phyloP scores from a whole-genome alignment of 2,888 invertebrate species.

The Netelia inedita region DNA sequence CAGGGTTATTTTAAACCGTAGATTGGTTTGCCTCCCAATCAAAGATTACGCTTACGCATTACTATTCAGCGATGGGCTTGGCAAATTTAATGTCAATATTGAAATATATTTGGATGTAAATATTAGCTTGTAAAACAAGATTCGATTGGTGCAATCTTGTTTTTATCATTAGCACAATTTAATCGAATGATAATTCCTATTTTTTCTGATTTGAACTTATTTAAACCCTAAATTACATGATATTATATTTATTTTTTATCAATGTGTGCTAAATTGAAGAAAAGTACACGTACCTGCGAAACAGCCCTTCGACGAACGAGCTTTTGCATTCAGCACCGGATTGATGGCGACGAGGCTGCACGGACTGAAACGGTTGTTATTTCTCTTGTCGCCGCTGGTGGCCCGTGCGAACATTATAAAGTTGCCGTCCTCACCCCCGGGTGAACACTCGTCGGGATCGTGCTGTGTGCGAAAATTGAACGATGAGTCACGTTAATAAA shows the following conservation, averaged over 20 bases:
- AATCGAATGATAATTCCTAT: too few species aligned
- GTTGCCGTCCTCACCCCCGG: slow-evolving; percentile 98
- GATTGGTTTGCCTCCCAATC: not conserved
- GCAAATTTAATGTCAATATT: too few species aligned
- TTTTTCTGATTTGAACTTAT: too few species aligned
- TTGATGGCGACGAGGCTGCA: slow-evolving; percentile 97
- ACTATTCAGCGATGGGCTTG: too few species aligned
- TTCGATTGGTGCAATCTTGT: too few species aligned
- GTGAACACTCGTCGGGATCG: slow-evolving; percentile 97
- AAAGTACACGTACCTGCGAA: slow-evolving; percentile 90
- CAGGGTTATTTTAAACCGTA: not conserved
- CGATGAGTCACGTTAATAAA: not conserved
- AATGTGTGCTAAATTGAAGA: too few species aligned
- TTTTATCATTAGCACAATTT: too few species aligned
- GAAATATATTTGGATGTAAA: too few species aligned
- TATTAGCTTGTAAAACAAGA: too few species aligned
- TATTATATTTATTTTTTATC: too few species aligned
- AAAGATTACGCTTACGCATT: too few species aligned
- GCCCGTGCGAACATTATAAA: slow-evolving; percentile 99
- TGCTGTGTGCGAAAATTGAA: slow-evolving; percentile 87
- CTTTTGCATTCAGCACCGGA: slow-evolving; percentile 96
- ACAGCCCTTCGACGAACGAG: slow-evolving; percentile 95
- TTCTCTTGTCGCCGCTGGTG: slow-evolving; percentile 98
- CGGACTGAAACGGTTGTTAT: slow-evolving; percentile 97
- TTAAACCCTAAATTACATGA: too few species aligned